Conservation (phyloP, 2,113 vertebrate species). For the human region DNA sequence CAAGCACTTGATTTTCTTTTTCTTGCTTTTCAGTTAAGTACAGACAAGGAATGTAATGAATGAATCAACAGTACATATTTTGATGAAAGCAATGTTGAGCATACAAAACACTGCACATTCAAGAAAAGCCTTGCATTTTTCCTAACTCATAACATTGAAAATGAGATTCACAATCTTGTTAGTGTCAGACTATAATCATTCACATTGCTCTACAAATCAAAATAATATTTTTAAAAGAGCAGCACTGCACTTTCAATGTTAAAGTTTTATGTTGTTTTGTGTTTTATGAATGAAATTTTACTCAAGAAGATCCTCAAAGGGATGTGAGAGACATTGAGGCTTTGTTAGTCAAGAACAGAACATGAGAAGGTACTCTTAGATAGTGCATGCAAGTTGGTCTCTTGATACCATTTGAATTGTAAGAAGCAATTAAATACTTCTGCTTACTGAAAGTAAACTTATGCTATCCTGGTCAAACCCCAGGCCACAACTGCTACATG, state of each 20-base stretch:
- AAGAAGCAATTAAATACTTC: neutral
- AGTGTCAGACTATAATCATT: conserved; percentile 57
- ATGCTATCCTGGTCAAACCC: conserved; percentile 28
- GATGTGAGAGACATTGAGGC: neutral
- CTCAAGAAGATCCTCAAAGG: conserved; percentile 10
- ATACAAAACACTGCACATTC: conserved; percentile 61
- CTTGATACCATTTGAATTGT: conserved; percentile 34
- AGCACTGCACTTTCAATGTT: neutral
- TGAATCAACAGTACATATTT: conserved; percentile 61
- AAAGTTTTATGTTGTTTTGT: neutral
- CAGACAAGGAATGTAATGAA: conserved; percentile 41
- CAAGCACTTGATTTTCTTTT: conserved; percentile 66
- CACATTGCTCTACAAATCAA: conserved; percentile 59
- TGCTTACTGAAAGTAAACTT: conserved; percentile 19
- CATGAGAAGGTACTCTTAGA: neutral
- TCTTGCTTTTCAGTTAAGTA: conserved; percentile 45
- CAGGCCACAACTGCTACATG: neutral
- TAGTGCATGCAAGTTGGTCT: neutral
- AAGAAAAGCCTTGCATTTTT: conserved; percentile 12
- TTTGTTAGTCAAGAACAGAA: neutral
- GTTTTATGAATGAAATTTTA: conserved; percentile 35
- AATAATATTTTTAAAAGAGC: conserved; percentile 41
- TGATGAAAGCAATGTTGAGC: conserved; percentile 64
- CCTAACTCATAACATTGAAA: conserved; percentile 60
- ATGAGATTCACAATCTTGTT: conserved; percentile 63